These are phyloP conservation scores for Meghimatium bilineatum DNA, from an alignment of 2,888 invertebrate species.

Conservation along the genomic window DNA sequence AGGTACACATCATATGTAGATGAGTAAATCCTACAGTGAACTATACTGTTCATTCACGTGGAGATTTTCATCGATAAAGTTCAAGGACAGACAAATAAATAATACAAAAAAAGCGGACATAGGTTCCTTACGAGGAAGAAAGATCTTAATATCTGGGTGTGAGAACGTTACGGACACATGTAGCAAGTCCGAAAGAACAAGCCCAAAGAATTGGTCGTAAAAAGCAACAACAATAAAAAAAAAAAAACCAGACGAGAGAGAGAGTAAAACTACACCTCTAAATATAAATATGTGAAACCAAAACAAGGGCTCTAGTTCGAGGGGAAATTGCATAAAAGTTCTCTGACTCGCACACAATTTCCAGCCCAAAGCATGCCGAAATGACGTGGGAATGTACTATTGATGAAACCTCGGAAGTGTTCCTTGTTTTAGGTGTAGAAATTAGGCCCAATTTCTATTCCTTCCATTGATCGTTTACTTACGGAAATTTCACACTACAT, in stretches of 20 bases:
- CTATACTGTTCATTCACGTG: background rate
- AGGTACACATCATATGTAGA: background rate
- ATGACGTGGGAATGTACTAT: slow-evolving; percentile 1
- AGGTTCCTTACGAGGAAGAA: background rate
- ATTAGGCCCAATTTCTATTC: slow-evolving; percentile 23
- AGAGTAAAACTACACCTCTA: background rate
- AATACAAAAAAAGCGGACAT: slow-evolving; percentile 12
- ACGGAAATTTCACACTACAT: too few species aligned
- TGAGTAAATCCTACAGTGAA: background rate
- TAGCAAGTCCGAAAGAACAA: background rate
- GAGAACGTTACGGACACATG: slow-evolving; percentile 12
- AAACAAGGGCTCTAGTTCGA: slow-evolving; percentile 24
- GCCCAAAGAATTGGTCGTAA: slow-evolving; percentile 27
- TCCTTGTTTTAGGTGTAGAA: slow-evolving; percentile 13
- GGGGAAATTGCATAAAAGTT: slow-evolving; percentile 11
- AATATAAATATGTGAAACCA: slow-evolving; percentile 4
- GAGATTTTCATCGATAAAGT: background rate
- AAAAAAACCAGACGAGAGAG: too few species aligned
- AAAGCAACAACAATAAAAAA: background rate
- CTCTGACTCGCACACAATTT: slow-evolving; percentile 18
- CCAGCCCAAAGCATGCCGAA: slow-evolving; percentile 35
- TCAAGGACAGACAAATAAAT: background rate
- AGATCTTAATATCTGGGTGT: background rate
- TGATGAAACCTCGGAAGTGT: slow-evolving; percentile 14
- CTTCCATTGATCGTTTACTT: background rate